Conservation (phyloP, 1,140 invertebrate species). For the Calycopis cecrops region DNA sequence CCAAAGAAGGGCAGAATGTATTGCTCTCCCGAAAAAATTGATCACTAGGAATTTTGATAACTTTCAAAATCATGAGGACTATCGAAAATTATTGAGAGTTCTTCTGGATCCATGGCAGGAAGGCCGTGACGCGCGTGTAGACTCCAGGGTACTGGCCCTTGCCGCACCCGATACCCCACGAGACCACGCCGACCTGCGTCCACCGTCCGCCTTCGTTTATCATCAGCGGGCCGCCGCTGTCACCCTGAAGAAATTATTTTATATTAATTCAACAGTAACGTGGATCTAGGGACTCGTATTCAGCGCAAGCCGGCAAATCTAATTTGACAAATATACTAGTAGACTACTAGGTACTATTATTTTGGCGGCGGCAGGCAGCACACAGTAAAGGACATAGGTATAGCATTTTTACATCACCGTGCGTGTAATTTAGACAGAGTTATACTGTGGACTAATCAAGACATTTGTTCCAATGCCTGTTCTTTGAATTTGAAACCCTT, state of each 20-base stretch:
- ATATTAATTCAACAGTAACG: not conserved
- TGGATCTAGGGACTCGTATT: too few species aligned
- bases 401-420: too few species aligned
- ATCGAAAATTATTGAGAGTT: conserved; percentile 46
- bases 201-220: conserved; percentile 85
- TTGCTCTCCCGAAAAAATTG: conserved; percentile 69
- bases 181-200: conserved; percentile 92
- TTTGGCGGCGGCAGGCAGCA: too few species aligned
- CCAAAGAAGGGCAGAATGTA: conserved; percentile 56
- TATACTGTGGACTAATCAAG: too few species aligned
- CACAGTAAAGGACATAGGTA: too few species aligned
- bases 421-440: too few species aligned
- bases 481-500: too few species aligned
- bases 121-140: conserved; percentile 83
- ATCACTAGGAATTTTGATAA: conserved; percentile 1
- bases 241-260: conserved; percentile 80
- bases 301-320: too few species aligned
- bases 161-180: conserved; percentile 95
- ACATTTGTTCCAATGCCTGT: too few species aligned
- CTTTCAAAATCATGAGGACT: not conserved
- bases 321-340: too few species aligned
- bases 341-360: too few species aligned
- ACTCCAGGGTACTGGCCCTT: conserved; percentile 93
- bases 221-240: conserved; percentile 93
- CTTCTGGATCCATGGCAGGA: conserved; percentile 72